These are phyloP conservation scores for Metalampra italica DNA, from an alignment of 2,888 invertebrate species.

Conservation along the genomic window DNA sequence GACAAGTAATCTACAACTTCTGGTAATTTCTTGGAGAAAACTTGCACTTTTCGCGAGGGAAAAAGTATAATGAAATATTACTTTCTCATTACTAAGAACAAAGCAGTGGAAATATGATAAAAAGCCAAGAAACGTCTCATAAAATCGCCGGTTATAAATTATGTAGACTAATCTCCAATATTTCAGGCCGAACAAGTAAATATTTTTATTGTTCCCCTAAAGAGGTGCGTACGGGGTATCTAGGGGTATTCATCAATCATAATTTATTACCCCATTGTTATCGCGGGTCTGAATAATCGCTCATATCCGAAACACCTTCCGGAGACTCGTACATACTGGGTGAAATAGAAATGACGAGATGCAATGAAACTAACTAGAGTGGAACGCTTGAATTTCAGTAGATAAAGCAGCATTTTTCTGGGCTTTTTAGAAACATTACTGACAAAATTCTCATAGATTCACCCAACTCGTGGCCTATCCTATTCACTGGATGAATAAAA, in stretches of 20 bases:
- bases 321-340: constrained; percentile 40
- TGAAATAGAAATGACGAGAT: not conserved
- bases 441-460: too few species aligned
- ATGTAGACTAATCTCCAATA: constrained; percentile 9
- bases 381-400: too few species aligned
- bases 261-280: constrained; percentile 74
- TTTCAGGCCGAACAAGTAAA: constrained; percentile 31
- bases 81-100: not conserved
- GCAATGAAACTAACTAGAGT: not conserved
- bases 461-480: too few species aligned
- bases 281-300: constrained; percentile 68
- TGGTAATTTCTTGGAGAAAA: not conserved
- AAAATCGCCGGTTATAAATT: not conserved
- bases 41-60: not conserved
- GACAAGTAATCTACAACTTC: not conserved
- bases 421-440: too few species aligned
- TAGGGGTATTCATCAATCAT: constrained; percentile 67
- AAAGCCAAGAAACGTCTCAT: not conserved
- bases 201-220: constrained; percentile 53
- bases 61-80: not conserved
- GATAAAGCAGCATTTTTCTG: too few species aligned
- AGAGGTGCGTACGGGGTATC: constrained; percentile 43
- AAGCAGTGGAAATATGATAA: not conserved
- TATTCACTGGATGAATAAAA: too few species aligned
- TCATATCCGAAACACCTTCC: constrained; percentile 73